A percentile compares a stretch with the other conserved stretches of the same genome.
phyloP scores from a whole-genome alignment of 2,888 invertebrate species.

The Euclidia mi region DNA sequence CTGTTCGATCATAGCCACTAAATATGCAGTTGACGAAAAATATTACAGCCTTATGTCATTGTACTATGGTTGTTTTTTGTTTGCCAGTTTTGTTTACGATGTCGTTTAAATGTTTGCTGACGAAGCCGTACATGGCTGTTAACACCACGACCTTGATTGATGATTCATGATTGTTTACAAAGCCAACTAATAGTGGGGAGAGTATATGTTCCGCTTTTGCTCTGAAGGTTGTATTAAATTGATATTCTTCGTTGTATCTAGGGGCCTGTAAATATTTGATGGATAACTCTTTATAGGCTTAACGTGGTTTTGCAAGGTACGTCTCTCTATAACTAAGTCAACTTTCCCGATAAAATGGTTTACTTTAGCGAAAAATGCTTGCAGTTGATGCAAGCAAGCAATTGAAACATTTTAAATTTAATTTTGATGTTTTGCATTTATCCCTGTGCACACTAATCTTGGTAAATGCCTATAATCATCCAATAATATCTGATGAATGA shows the following conservation, averaged over 20 bases:
- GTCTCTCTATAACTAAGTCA: no score
- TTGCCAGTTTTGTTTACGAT: neutral
- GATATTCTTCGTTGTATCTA: slow-evolving; percentile 15
- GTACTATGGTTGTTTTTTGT: slow-evolving; percentile 9
- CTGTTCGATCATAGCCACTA: slow-evolving; percentile 26
- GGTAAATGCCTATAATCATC: no score
- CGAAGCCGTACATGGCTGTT: slow-evolving; percentile 38
- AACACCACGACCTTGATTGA: slow-evolving; percentile 57
- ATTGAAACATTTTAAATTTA: no score
- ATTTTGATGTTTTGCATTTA: no score
- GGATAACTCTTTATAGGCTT: no score
- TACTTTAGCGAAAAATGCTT: no score
- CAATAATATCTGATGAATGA: no score
- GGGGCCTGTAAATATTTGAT: no score
- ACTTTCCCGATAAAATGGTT: no score
- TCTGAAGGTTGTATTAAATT: slow-evolving; percentile 8
- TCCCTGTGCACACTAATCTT: no score
- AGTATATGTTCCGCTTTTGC: slow-evolving; percentile 13
- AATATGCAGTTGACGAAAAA: slow-evolving; percentile 3
- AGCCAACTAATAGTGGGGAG: slow-evolving; percentile 35
- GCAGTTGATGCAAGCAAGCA: no score
- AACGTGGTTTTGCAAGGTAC: no score
- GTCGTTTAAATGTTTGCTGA: slow-evolving; percentile 12
- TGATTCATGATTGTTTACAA: slow-evolving; percentile 62
- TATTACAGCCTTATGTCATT: neutral